Conservation (phyloP, 2,113 vertebrate species). For the Phasianus colchicus region DNA sequence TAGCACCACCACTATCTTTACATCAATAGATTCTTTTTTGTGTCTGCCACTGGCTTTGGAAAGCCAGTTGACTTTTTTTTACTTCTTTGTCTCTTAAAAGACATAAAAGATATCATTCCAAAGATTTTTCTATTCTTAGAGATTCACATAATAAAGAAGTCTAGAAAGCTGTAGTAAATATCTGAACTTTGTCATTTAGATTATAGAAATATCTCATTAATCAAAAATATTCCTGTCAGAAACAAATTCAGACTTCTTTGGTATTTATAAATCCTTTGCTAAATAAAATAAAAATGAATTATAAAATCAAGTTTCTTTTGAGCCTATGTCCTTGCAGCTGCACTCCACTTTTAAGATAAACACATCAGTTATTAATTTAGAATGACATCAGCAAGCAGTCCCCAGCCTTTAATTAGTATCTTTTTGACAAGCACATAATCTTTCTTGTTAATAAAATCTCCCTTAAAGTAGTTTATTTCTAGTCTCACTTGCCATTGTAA, state of each 20-base stretch:
- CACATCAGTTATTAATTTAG: slow-evolving; percentile 66
- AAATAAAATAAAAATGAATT: slow-evolving; percentile 67
- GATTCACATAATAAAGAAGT: neutral
- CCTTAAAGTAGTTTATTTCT: slow-evolving; percentile 62
- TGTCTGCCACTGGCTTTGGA: neutral
- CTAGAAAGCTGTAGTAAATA: neutral
- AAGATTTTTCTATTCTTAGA: neutral
- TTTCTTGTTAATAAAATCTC: slow-evolving; percentile 53
- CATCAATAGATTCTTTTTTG: neutral
- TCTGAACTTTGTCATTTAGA: slow-evolving; percentile 21
- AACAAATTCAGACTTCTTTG: slow-evolving; percentile 52
- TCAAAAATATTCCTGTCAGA: slow-evolving; percentile 47
- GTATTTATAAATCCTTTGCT: slow-evolving; percentile 55
- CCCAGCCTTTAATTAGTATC: slow-evolving; percentile 64
- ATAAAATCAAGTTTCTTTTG: slow-evolving; percentile 60
- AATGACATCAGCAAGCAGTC: slow-evolving; percentile 62
- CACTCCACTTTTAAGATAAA: slow-evolving; percentile 60
- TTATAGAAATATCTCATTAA: slow-evolving; percentile 25
- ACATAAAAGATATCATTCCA: neutral
- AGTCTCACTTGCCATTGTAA: slow-evolving; percentile 17
- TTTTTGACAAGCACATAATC: slow-evolving; percentile 61
- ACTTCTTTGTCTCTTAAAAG: neutral
- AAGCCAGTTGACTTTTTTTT: neutral
- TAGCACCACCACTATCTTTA: neutral
- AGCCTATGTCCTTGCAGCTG: slow-evolving; percentile 65